Conservation (phyloP, 2,797 vertebrate species). For the Aselliscus stoliczkanus region DNA sequence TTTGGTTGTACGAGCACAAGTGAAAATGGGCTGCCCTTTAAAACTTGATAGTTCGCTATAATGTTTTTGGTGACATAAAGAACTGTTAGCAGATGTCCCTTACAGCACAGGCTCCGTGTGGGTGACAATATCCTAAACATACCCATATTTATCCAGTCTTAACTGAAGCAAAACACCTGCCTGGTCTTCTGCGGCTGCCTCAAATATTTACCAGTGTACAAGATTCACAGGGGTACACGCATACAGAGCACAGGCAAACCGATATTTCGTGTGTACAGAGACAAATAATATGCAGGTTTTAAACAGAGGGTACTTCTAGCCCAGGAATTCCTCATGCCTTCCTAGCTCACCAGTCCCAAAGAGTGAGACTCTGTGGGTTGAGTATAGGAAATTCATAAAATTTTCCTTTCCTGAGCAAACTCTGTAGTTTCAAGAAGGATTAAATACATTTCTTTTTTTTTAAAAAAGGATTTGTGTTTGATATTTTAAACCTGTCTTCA, state of each 20-base stretch:
- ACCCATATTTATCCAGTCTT: background rate
- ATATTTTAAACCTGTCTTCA: conserved; percentile 68
- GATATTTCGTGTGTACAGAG: background rate
- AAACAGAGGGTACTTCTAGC: background rate
- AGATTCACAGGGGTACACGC: background rate
- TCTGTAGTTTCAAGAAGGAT: conserved; percentile 26
- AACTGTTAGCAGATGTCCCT: conserved; percentile 44
- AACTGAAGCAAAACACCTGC: background rate
- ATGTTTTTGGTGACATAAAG: conserved; percentile 43
- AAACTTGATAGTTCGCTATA: background rate
- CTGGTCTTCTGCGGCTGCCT: background rate
- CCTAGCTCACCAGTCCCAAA: background rate
- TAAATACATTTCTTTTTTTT: background rate
- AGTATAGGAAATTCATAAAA: background rate
- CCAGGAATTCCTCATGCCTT: background rate
- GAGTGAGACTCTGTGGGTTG: background rate
- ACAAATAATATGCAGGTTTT: background rate
- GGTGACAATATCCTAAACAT: conserved; percentile 12
- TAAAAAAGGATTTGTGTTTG: conserved; percentile 5
- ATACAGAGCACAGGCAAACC: background rate
- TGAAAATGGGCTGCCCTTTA: background rate
- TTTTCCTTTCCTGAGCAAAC: background rate
- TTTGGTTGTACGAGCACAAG: background rate
- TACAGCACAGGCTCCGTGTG: background rate
- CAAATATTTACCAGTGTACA: background rate